Evolutionary conservation across 1,140 invertebrate species (phyloP).

Genomic region (Conopomorpha cramerella): DNA sequence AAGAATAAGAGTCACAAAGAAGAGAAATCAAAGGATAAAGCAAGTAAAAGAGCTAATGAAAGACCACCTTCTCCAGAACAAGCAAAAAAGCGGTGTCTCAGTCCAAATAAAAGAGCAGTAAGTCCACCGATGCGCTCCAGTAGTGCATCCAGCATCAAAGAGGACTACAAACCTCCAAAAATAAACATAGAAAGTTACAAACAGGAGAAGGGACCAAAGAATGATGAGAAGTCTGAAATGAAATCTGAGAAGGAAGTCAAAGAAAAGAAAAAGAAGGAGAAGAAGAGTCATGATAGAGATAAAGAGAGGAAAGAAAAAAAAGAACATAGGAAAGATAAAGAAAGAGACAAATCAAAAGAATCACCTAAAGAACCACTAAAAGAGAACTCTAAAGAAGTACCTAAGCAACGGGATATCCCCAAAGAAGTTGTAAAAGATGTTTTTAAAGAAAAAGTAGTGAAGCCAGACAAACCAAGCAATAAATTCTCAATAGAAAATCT

Average conservation of each 20-base stretch:
- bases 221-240: constrained; percentile 36
- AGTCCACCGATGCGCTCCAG: constrained; percentile 45
- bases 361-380: constrained; percentile 50
- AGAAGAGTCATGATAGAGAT: constrained; percentile 57
- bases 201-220: constrained; percentile 45
- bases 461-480: constrained; percentile 39
- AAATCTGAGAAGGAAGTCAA: constrained; percentile 35
- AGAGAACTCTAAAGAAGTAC: constrained; percentile 10
- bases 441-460: constrained; percentile 30
- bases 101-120: constrained; percentile 49
- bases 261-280: constrained; percentile 60
- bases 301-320: constrained; percentile 60
- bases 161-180: constrained; percentile 44
- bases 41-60: constrained; percentile 43
- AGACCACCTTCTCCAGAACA: constrained; percentile 51
- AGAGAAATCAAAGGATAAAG: constrained; percentile 65
- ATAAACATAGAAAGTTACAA: constrained; percentile 43
- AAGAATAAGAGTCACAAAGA: constrained; percentile 65
- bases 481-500: constrained; percentile 56
- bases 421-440: constrained; percentile 40
- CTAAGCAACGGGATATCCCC: too few relatives aligned
- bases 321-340: constrained; percentile 61
- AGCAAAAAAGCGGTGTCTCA: constrained; percentile 64
- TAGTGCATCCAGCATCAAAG: constrained; percentile 53
- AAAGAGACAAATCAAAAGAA: constrained; percentile 55